Evolutionary conservation across 2,888 invertebrate species (phyloP), one percentile per base, ranked within the genome.

Genomic region (Drosophila dives): DNA sequence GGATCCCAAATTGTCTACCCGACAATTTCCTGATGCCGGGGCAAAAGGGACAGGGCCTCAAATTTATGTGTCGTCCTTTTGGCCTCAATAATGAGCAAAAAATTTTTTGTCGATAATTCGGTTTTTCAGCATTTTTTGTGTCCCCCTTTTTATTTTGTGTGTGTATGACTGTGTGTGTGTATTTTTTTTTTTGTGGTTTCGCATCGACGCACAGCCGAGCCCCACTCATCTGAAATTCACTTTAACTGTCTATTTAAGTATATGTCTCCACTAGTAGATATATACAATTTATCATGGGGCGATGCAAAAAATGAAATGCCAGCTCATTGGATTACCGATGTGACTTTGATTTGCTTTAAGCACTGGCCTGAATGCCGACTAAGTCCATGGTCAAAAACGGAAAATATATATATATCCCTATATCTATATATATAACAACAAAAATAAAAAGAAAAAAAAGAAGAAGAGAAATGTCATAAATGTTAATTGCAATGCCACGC

Each of bases 151-250:
- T 23, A n/a, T 50, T 38, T 45, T 53, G 17, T 51, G 58, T 40
- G 45, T 45, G 23, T 45, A 10, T 20, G 7, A n/a, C n/a, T 53
- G 20, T 51, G 54, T 40, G 20, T 45, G 20, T 45, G 38, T 20
- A 1, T 17, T 51, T n/a, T 54, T 32, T 38, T 62, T 50, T 59
- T 65, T 82, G 76, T 62, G 63, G 77, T 36, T 75, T 66, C 83
- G 88, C 75, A 75, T 83, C 84, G 75, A 51, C 78, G 78, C 60
- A 38, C 80, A 61, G 56, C 23, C 29, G 34, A 36, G 61, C 71
- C 67, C 51, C 67, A 55, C 81, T 88, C 89, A 90, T 86, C 78
- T 80, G 80, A 72, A 76, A 90, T 90, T 87, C 90, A 90, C 90
- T 87, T 90, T 84, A 82, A 80, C 80, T 90, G 89, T 84, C 77